Percentiles rank a stretch among this genome's conserved stretches.
Conservation (phyloP, 53 echinoderm and acorn worm genomes). For the Patiria pectinifera region DNA sequence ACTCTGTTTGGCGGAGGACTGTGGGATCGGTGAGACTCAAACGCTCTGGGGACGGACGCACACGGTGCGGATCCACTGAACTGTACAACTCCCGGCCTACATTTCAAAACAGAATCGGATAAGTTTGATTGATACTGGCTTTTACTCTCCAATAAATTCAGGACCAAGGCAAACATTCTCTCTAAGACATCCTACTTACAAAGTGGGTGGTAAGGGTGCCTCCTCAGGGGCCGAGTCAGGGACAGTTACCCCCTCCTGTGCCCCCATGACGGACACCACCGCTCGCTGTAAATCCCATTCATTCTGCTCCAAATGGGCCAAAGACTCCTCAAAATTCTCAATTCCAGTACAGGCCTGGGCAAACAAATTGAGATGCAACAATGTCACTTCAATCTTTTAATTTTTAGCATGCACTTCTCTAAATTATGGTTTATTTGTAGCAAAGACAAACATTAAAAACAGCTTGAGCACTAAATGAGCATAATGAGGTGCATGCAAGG, state of each 20-base stretch:
- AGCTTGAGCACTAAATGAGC: too few species aligned
- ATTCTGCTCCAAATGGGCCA: conserved; percentile 94
- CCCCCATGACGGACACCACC: conserved; percentile 87
- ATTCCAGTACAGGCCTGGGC: conserved; percentile 94
- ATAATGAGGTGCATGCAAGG: too few species aligned
- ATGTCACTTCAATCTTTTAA: background rate
- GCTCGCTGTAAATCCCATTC: conserved; percentile 94
- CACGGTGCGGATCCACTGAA: conserved; percentile 42
- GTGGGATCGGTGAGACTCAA: conserved; percentile 49
- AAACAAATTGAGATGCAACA: background rate
- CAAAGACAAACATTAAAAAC: too few species aligned
- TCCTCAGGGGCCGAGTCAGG: conserved; percentile 22
- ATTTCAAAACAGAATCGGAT: background rate
- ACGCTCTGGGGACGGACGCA: conserved; percentile 25
- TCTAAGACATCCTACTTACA: conserved; percentile 22
- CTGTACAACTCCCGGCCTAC: conserved; percentile 56
- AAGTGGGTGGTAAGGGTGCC: conserved; percentile 16
- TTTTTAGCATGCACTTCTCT: too few species aligned
- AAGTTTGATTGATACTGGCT: too few species aligned
- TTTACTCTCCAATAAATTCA: too few species aligned
- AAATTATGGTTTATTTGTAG: too few species aligned
- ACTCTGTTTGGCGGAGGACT: conserved; percentile 46
- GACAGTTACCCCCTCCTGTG: conserved; percentile 34
- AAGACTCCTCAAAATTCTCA: conserved; percentile 92
- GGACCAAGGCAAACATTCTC: too few species aligned